Conservation (phyloP, 2,888 invertebrate species). For the Euproctis similis region DNA sequence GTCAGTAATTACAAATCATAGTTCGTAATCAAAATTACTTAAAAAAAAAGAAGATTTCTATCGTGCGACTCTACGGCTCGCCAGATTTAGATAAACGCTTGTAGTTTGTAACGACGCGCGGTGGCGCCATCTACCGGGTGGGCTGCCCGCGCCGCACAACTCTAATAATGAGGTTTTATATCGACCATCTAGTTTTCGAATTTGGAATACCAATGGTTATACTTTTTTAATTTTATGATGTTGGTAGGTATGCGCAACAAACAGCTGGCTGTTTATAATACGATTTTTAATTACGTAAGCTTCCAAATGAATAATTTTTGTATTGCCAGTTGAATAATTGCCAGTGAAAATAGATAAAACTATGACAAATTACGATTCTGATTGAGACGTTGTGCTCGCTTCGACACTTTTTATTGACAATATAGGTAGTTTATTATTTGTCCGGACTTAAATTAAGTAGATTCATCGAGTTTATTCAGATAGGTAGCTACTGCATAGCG, state of each 20-base stretch:
- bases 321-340: no score
- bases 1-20: slow-evolving; percentile 4
- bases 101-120: slow-evolving; percentile 35
- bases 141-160: slow-evolving; percentile 3
- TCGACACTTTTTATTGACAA: no score
- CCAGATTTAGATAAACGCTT: slow-evolving; percentile 40
- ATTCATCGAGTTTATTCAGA: no score
- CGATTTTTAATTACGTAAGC: no score
- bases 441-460: no score
- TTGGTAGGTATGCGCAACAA: background rate
- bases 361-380: no score
- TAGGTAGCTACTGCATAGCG: no score
- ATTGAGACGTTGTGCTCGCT: no score
- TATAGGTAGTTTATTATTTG: no score
- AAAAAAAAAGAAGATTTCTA: slow-evolving; percentile 8
- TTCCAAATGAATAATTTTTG: no score
- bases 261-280: no score
- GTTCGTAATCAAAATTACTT: slow-evolving; percentile 5
- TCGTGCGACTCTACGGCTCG: slow-evolving; percentile 30
- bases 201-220: slow-evolving; percentile 6
- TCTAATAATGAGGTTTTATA: slow-evolving; percentile 20
- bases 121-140: slow-evolving; percentile 46
- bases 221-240: background rate
- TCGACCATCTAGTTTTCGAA: slow-evolving; percentile 15
- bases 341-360: no score